Evolutionary conservation across 2,797 vertebrate species (phyloP), one percentile per base, ranked within the genome.

Genomic region (Spheniscus humboldti): DNA sequence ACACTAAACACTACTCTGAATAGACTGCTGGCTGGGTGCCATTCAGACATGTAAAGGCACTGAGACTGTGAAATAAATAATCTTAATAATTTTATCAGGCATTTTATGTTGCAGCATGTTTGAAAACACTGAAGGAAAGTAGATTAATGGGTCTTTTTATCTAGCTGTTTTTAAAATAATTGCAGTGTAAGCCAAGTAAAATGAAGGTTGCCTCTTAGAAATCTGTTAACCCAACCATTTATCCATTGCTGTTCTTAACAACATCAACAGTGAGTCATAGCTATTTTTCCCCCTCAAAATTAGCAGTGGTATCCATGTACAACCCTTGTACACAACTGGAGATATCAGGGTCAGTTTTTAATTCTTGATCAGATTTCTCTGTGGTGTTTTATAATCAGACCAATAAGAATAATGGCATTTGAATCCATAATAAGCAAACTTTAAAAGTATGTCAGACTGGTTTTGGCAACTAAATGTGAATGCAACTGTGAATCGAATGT

Each of bases 81-180:
- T 52, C 39, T 79, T 93, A 96, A 92, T 88, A 75, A 95, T 86
- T 97, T 90, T 90, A 86, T 96, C 86, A 94, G 66, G 15, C 41
- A 83, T 88, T 90, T 89, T 87, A 69, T 83, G 86, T 94, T 83
- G 76, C 39, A 89, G 91, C 85, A 86, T 45, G 64, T 81, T 96
- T 88, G 81, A 96, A 96, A 87, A 92, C 79, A 95, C 55, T 68
- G 88, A 69, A 85, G 41, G 33, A 90, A 95, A 96, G 41, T 45
- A 71, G 55, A 95, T 52, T 96, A 95, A 86, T 74, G 66, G 39
- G 22, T 77, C 63, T 67, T 78, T 92, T 92, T 88, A 88, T 86
- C 73, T 91, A 47, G 23, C 10, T 90, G 55, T 64, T 94, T 93
- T 94, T 60, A 86, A 97, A 97, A 84, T 88, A 97, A 90, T 62